Base-by-base conservation (phyloP, 2,113 vertebrate species). In the Archilochus colubris region DNA sequence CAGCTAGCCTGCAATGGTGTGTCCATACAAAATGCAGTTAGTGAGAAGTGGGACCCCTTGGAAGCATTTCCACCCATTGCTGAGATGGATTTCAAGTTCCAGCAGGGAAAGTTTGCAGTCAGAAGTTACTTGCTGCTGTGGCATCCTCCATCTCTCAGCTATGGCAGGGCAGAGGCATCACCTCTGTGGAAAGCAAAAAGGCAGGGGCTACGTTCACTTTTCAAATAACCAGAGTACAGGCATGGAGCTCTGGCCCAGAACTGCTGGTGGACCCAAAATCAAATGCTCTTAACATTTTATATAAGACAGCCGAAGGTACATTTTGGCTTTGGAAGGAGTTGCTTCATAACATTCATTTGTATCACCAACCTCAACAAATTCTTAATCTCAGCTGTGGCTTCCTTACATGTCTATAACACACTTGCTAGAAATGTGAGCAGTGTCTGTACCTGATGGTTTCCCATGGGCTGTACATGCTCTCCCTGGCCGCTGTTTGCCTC, bases 1-100 rank as follows among this genome's bases (percentile, higher is more conserved):
- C 9, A 33, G 33, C 27, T 51, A 30, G 13, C 9, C 44, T 46
- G 48, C 0, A 0, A 13, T 11, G 38, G 2, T 28, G 36, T 2
- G 84, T 64, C n/a, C 18, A 6, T 12, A 27, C 7, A 36, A 70
- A 63, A 72, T 5, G 13, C 3, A 4, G 61, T 6, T 38, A 33
- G 0, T 57, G 50, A 24, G 30, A 77, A 64, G 69, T 2, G 25
- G 5, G 10, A 55, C 16, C 48, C 14, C 31, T 28, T 68, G 40
- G 33, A 90, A 72, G 31, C 24, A 19, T 46, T 84, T 75, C 44
- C 33, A 19, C 20, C 25, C 6, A 15, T 4, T 58, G 53, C 15
- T 33, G 33, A 59, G 10, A 31, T 6, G 12, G 21, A 36, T 22
- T 21, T 9, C 54, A 75, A 27, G 48, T 36, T 82, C 50, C 40